phyloP scores from a whole-genome alignment of 2,888 invertebrate species.

The Cantharis lateralis region DNA sequence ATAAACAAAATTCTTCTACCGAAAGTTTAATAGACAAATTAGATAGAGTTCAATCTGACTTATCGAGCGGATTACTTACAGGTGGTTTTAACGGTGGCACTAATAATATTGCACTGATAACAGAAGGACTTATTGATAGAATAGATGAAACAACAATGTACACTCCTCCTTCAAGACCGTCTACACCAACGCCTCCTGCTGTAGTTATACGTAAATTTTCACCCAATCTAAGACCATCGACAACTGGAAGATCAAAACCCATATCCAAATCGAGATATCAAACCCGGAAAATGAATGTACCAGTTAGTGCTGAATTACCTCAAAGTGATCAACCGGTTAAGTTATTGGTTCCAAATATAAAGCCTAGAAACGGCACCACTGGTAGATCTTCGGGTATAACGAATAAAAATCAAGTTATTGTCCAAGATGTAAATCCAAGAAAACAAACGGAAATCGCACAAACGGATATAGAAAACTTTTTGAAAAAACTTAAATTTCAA shows the following conservation, averaged over 20 bases:
- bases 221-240: conserved; percentile 46
- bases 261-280: conserved; percentile 57
- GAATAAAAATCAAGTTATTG: conserved; percentile 63
- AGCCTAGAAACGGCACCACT: conserved; percentile 54
- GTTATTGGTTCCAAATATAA: conserved; percentile 33
- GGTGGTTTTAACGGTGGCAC: conserved; percentile 73
- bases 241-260: conserved; percentile 40
- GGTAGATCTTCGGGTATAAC: conserved; percentile 61
- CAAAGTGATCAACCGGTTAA: conserved; percentile 50
- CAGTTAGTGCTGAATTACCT: conserved; percentile 40
- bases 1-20: conserved; percentile 61
- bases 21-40: conserved; percentile 87
- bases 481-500: conserved; percentile 35
- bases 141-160: conserved; percentile 42
- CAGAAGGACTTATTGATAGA: conserved; percentile 57
- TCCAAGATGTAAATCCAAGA: conserved; percentile 57
- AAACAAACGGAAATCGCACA: conserved; percentile 18
- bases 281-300: conserved; percentile 55
- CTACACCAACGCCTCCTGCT: conserved; percentile 59
- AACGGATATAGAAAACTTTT: conserved; percentile 34
- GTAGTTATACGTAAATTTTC: conserved; percentile 71
- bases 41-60: conserved; percentile 82
- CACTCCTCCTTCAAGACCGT: conserved; percentile 47
- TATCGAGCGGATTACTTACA: conserved; percentile 76
- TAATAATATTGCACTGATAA: conserved; percentile 69